Percentiles rank a stretch among this genome's conserved stretches.
These are phyloP conservation scores for Acanthisitta chloris DNA, from an alignment of 2,113 vertebrate genomes.

Conservation along the genomic window DNA sequence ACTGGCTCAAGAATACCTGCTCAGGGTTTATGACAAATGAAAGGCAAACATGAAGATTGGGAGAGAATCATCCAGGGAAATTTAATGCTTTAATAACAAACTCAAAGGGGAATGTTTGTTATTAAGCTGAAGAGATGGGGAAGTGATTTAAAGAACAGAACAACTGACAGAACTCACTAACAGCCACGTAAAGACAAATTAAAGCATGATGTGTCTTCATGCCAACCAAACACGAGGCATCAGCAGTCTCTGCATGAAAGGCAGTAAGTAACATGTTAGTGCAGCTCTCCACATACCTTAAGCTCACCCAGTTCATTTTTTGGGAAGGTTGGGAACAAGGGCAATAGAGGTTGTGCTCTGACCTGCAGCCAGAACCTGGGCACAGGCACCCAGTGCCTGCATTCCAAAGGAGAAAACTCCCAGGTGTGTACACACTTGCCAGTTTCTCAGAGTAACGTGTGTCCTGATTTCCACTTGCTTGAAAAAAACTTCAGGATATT, in stretches of 20 bases:
- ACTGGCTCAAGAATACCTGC: not conserved
- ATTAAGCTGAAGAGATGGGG: not conserved
- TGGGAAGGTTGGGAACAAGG: not conserved
- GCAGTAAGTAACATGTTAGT: not conserved
- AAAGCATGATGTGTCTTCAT: not conserved
- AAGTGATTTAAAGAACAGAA: not conserved
- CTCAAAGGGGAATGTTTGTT: not conserved
- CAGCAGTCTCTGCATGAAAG: not conserved
- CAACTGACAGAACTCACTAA: not conserved
- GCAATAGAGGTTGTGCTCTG: not conserved
- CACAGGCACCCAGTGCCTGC: not conserved
- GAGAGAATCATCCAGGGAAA: not conserved
- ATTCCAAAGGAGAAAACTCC: not conserved
- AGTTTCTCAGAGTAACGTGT: not conserved
- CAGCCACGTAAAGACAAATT: not conserved
- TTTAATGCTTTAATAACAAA: not conserved
- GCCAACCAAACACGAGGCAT: not conserved
- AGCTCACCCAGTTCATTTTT: not conserved
- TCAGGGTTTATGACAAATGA: not conserved
- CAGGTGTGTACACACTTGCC: rapidly evolving
- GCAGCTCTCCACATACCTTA: not conserved
- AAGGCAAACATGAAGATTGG: not conserved
- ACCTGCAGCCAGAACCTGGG: not conserved
- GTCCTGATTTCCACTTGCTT: not conserved
- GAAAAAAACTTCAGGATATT: not conserved